A percentile compares a stretch with the other conserved stretches of the same genome.
These are phyloP conservation scores for Stichodactyla helianthus DNA, from an alignment of 64 coral and sea anemone genomes.

Conservation along the genomic window DNA sequence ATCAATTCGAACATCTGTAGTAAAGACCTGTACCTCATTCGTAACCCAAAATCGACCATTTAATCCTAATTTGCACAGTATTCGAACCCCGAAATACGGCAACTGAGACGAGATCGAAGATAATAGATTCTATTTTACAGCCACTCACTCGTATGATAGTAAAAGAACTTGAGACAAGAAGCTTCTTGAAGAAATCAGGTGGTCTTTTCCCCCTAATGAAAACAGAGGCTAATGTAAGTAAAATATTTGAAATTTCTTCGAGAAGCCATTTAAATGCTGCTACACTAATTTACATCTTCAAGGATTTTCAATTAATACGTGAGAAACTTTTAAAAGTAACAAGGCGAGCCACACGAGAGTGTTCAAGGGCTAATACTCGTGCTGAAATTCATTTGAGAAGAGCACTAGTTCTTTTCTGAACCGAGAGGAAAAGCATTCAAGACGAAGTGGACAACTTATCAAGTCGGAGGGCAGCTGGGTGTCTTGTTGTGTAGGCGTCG, in stretches of 20 bases:
- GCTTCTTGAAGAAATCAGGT: background rate
- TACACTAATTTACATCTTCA: constrained; percentile 69
- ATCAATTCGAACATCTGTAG: constrained; percentile 7
- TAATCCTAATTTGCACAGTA: background rate
- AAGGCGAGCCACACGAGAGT: background rate
- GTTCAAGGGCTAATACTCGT: background rate
- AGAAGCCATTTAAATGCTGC: constrained; percentile 14
- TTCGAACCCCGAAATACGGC: background rate
- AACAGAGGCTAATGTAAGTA: background rate
- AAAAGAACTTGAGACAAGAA: background rate
- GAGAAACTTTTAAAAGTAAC: background rate
- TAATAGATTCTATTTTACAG: background rate
- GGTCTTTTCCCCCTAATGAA: background rate
- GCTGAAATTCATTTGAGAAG: background rate
- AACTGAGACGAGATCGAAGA: background rate
- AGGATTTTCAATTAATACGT: constrained; percentile 30
- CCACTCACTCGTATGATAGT: background rate
- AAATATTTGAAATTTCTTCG: constrained; percentile 32
- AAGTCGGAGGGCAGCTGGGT: background rate
- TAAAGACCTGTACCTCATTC: background rate
- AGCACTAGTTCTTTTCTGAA: background rate
- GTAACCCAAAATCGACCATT: background rate
- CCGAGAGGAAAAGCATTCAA: background rate
- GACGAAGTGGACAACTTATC: background rate
- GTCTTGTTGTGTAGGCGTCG: constrained; percentile 12